Base-by-base conservation (phyloP, 2,797 vertebrate genomes). In the Chaenodraco wilsoni region DNA sequence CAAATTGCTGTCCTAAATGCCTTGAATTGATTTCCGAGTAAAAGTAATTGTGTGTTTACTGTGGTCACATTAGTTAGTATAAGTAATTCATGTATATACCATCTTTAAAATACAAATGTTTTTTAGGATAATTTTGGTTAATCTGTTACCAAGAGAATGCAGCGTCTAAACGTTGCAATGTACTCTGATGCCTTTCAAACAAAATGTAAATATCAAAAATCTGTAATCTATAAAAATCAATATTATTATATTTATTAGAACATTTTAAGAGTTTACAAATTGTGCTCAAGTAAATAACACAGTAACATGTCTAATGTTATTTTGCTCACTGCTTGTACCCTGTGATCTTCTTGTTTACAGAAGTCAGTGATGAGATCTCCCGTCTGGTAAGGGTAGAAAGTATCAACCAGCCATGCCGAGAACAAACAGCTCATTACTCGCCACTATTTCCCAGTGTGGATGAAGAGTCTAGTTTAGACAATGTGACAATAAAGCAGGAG, bases 401-500 rank as follows among this genome's bases (percentile, higher is more conserved):
- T 37, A 8, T 48, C 1, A 54, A 74, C n/a, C 27, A 41, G n/a
- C 7, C 44, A 0, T 62, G 69, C 69, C 11, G 2, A 62, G 59
- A 78, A n/a, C 15, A 15, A 27, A 16, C 23, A 19, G 58, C 50
- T 62, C 74, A 55, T 46, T 44, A 45, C 49, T 51, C 63, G 0
- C 31, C 67, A 10, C n/a, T 55, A 0, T 60, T 51, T 43, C 41
- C 67, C 57, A 45, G 44, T 5, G 8, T 1, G 23, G 61, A 43
- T 0, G 27, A 44, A 16, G 9, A 48, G 62, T 48, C 55, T 17
- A 27, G 62, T 13, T 46, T 37, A 14, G 73, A 80, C 37, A 73
- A 69, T 16, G 60, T 94, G 0, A 65, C 40, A 40, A 69, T 93
- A 12, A 94, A 94, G 74, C 83, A 90, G 65, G 94, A 94, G 81